Percentiles rank a stretch among this genome's conserved stretches.
Conservation (phyloP, 2,797 vertebrate species). For the Bradypodion pumilum region DNA sequence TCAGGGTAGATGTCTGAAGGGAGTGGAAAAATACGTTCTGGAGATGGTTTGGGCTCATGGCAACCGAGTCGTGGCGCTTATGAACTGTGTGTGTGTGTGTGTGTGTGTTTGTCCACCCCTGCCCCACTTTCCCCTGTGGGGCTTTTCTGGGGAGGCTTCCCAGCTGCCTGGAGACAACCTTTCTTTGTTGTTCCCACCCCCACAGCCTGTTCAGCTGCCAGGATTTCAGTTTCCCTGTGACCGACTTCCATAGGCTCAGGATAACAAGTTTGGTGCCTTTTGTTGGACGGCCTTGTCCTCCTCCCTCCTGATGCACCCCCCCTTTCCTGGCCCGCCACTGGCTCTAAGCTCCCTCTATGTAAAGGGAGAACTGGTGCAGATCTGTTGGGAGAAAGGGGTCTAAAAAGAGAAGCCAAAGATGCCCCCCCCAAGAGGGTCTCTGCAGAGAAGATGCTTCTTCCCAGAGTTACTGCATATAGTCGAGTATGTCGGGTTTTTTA, state of each 20-base stretch:
- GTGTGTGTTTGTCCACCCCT: too few relatives aligned
- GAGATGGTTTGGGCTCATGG: too few relatives aligned
- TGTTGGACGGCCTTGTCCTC: not conserved
- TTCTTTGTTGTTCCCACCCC: too few relatives aligned
- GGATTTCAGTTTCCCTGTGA: not conserved
- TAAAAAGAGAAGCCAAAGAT: not conserved
- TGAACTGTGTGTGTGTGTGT: too few relatives aligned
- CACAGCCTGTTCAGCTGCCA: not conserved
- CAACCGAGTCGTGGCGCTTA: too few relatives aligned
- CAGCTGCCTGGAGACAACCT: not conserved
- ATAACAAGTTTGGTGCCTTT: not conserved
- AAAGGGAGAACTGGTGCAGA: not conserved
- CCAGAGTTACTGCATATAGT: too few relatives aligned
- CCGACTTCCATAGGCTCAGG: not conserved
- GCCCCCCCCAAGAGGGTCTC: too few relatives aligned
- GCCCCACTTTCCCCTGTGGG: too few relatives aligned
- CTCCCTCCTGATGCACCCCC: not conserved
- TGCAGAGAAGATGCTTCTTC: too few relatives aligned
- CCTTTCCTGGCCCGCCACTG: not conserved
- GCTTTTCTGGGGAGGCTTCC: not conserved
- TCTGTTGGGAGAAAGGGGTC: not conserved
- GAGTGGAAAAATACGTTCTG: not conserved
- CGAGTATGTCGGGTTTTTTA: too few relatives aligned
- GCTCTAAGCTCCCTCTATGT: not conserved
- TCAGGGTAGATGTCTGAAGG: not conserved